Evolutionary conservation across 2,888 invertebrate species (phyloP).

Genomic region (Seladonia tumulorum): DNA sequence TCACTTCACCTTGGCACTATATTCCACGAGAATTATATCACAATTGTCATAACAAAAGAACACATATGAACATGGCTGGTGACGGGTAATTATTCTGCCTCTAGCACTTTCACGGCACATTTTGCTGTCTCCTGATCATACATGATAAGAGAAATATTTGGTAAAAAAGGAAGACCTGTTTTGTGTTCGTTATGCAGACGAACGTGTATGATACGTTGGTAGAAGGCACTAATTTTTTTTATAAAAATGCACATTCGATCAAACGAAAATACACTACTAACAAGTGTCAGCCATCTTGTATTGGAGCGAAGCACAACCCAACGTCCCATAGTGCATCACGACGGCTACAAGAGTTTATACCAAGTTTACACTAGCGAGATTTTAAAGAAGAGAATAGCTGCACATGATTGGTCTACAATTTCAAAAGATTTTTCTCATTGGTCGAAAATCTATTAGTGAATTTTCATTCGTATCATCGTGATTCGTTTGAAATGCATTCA

Average conservation of each 20-base stretch:
- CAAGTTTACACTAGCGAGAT: slow-evolving; percentile 50
- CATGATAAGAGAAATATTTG: slow-evolving; percentile 62
- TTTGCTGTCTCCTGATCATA: slow-evolving; percentile 71
- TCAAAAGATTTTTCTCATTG: slow-evolving; percentile 39
- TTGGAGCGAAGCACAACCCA: slow-evolving; percentile 75
- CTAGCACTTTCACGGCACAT: slow-evolving; percentile 76
- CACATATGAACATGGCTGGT: slow-evolving; percentile 76
- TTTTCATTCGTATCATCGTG: slow-evolving; percentile 15
- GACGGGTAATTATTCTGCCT: slow-evolving; percentile 72
- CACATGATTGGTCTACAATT: slow-evolving; percentile 41
- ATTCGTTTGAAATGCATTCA: slow-evolving; percentile 38
- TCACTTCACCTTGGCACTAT: slow-evolving; percentile 68
- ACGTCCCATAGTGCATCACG: slow-evolving; percentile 68
- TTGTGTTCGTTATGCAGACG: slow-evolving; percentile 44
- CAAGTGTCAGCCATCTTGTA: slow-evolving; percentile 85
- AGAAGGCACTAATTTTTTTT: slow-evolving; percentile 73
- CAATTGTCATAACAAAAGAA: slow-evolving; percentile 78
- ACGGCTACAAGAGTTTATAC: slow-evolving; percentile 60
- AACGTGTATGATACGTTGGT: slow-evolving; percentile 46
- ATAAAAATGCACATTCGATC: slow-evolving; percentile 72
- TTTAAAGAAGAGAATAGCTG: slow-evolving; percentile 34
- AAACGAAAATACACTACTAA: slow-evolving; percentile 82
- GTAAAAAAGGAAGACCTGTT: slow-evolving; percentile 52
- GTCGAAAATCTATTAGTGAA: slow-evolving; percentile 18
- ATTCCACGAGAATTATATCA: slow-evolving; percentile 72